Evolutionary conservation across 2,888 invertebrate species (phyloP).

Genomic region (Leptopilina myrica): DNA sequence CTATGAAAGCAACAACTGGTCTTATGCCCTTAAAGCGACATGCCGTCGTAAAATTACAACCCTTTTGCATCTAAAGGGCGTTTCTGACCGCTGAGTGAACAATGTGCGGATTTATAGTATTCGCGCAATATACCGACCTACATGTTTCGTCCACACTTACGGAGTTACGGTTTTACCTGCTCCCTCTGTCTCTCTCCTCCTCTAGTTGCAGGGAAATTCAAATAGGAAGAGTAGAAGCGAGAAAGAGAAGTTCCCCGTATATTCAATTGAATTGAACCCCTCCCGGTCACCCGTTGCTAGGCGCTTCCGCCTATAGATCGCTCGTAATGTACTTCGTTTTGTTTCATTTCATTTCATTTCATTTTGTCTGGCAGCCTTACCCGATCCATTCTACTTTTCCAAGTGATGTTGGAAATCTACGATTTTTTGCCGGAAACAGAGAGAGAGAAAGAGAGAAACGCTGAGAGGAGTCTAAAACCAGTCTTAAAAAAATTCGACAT

Average conservation of each 20-base stretch:
- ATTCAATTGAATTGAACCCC: slow-evolving; percentile 40
- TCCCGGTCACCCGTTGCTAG: slow-evolving; percentile 39
- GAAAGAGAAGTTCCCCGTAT: slow-evolving; percentile 29
- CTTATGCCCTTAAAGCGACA: slow-evolving; percentile 15
- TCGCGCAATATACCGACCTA: slow-evolving; percentile 28
- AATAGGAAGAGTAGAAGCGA: slow-evolving; percentile 15
- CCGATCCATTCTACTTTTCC: slow-evolving; percentile 30
- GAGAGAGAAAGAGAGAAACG: not conserved
- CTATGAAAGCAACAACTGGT: slow-evolving; percentile 7
- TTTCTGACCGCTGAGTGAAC: slow-evolving; percentile 23
- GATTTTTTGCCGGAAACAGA: slow-evolving; percentile 14
- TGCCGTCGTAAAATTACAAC: slow-evolving; percentile 22
- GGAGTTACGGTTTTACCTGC: slow-evolving; percentile 14
- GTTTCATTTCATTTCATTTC: slow-evolving; percentile 38
- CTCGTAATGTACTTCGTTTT: slow-evolving; percentile 39
- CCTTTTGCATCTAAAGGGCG: slow-evolving; percentile 21
- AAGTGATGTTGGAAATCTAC: slow-evolving; percentile 29
- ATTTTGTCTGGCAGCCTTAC: slow-evolving; percentile 30
- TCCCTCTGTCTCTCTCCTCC: too few relatives aligned
- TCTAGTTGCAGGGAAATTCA: not conserved
- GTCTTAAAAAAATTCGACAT: not conserved
- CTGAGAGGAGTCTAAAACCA: too few relatives aligned
- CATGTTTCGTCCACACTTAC: slow-evolving; percentile 13
- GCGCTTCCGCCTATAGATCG: slow-evolving; percentile 41
- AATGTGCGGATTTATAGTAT: slow-evolving; percentile 4